Evolutionary conservation across 2,888 invertebrate species (phyloP).

Genomic region (Acleris sparsana): DNA sequence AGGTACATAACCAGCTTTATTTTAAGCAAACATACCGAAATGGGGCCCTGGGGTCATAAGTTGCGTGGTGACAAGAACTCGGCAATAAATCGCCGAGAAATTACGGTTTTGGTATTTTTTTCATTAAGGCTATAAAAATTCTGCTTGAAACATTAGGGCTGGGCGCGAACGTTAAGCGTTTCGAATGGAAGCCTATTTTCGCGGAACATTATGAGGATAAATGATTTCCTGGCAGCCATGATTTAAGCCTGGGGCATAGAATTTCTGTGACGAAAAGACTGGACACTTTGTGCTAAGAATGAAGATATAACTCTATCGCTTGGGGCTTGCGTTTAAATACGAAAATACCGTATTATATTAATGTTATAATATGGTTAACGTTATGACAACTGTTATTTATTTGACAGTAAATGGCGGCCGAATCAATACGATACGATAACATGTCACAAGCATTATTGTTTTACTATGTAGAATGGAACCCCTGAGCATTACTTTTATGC

Average conservation of each 20-base stretch:
- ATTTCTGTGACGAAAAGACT: conserved; percentile 70
- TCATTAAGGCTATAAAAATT: conserved; percentile 63
- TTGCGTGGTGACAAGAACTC: conserved; percentile 38
- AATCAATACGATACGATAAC: too few relatives aligned
- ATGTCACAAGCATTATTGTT: too few relatives aligned
- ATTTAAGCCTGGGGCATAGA: conserved; percentile 71
- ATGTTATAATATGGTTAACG: not conserved
- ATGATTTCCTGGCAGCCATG: conserved; percentile 80
- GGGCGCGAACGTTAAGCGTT: conserved; percentile 58
- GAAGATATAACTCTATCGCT: conserved; percentile 67
- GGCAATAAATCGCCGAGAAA: conserved; percentile 39
- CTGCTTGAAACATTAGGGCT: conserved; percentile 67
- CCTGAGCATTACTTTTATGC: too few relatives aligned
- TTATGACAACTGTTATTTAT: too few relatives aligned
- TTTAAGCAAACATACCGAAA: conserved; percentile 29
- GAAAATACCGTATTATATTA: not conserved
- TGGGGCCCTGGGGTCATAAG: conserved; percentile 29
- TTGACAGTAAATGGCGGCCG: too few relatives aligned
- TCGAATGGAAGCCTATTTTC: conserved; percentile 79
- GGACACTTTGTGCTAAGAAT: conserved; percentile 69
- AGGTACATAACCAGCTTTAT: conserved; percentile 26
- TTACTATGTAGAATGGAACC: too few relatives aligned
- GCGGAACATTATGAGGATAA: conserved; percentile 82
- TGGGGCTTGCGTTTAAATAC: conserved; percentile 46
- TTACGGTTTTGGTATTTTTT: conserved; percentile 53